Evolutionary conservation across 1,140 invertebrate genomes (phyloP).

Genomic region (Catajapyx aquilonaris): DNA sequence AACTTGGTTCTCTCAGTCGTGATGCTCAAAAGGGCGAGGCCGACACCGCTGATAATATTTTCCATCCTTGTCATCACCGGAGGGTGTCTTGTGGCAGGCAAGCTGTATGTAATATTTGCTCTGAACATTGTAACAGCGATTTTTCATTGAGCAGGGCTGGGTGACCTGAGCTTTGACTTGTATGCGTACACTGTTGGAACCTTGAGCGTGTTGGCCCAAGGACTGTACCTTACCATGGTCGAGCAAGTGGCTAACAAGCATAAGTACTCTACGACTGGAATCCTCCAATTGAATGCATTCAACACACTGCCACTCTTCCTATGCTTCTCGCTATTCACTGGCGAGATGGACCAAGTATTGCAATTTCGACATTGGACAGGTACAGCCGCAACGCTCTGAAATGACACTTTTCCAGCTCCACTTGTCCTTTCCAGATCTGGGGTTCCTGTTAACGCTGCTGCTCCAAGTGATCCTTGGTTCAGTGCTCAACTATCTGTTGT

Average conservation of each 20-base stretch:
- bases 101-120: too few relatives aligned
- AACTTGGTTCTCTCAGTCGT: constrained; percentile 22
- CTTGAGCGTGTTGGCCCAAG: constrained; percentile 25
- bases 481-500: constrained; percentile 26
- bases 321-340: constrained; percentile 15
- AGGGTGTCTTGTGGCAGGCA: constrained; percentile 27
- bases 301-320: constrained; percentile 24
- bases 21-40: constrained; percentile 20
- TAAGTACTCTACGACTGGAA: constrained; percentile 18
- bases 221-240: constrained; percentile 24
- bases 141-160: constrained; percentile 18
- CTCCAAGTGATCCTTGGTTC: constrained; percentile 22
- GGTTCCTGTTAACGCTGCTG: constrained; percentile 20
- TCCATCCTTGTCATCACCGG: constrained; percentile 21
- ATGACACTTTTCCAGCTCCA: not conserved
- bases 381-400: not conserved
- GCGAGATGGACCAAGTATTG: constrained; percentile 13
- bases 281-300: constrained; percentile 22
- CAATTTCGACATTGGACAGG: constrained; percentile 2
- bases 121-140: not conserved
- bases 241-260: constrained; percentile 20
- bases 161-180: constrained; percentile 24
- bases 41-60: constrained; percentile 17
- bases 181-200: constrained; percentile 24
- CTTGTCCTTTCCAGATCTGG: constrained; percentile 11